Conservation (phyloP, 2,113 vertebrate species). For the Paratilapia polleni region DNA sequence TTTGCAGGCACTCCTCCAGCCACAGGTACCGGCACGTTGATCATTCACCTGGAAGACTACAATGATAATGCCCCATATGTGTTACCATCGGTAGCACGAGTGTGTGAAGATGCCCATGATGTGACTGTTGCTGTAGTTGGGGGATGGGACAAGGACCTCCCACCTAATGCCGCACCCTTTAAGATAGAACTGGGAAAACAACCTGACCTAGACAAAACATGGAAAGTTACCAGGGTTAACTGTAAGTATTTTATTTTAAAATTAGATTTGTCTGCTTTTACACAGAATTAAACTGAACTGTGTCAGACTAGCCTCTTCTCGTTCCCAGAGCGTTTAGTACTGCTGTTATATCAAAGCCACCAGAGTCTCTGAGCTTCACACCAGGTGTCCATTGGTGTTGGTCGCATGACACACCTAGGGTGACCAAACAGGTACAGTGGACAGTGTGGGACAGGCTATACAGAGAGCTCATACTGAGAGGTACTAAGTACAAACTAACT, state of each 20-base stretch:
- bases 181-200: slow-evolving; percentile 94
- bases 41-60: slow-evolving; percentile 90
- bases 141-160: slow-evolving; percentile 90
- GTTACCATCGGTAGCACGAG: slow-evolving; percentile 87
- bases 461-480: fast-evolving
- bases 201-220: slow-evolving; percentile 89
- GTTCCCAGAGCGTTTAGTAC: not conserved
- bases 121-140: slow-evolving; percentile 89
- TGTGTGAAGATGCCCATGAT: slow-evolving; percentile 92
- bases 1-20: slow-evolving; percentile 89
- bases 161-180: slow-evolving; percentile 92
- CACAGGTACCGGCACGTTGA: slow-evolving; percentile 91
- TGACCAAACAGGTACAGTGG: not conserved
- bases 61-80: slow-evolving; percentile 94
- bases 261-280: not conserved
- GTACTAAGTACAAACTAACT: not conserved
- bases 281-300: not conserved
- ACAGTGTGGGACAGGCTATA: not conserved
- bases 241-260: slow-evolving; percentile 82
- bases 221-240: slow-evolving; percentile 93
- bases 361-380: not conserved
- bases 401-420: not conserved
- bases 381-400: too few relatives aligned
- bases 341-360: not conserved
- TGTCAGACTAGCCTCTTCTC: not conserved